Evolutionary conservation across 2,797 vertebrate species (phyloP).

Genomic region (Pygocentrus nattereri): DNA sequence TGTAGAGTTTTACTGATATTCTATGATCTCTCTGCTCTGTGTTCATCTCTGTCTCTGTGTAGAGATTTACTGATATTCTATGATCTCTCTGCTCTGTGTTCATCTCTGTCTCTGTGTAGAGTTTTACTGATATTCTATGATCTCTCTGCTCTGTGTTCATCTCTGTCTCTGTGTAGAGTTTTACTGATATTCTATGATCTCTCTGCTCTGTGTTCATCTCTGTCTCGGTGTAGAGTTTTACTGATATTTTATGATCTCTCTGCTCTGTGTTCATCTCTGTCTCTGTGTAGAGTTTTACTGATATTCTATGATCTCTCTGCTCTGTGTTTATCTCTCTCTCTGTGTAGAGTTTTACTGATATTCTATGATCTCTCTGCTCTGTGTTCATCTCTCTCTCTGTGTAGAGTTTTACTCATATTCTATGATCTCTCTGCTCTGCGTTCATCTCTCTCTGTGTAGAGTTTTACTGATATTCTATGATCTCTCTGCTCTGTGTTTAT

Average conservation of each 20-base stretch:
- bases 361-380: not conserved
- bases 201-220: not conserved
- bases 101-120: not conserved
- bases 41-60: not conserved
- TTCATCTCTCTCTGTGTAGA: not conserved
- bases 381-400: not conserved
- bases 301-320: not conserved
- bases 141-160: not conserved
- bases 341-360: slow-evolving; percentile 1
- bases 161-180: not conserved
- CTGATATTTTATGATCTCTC: not conserved
- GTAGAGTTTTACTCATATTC: not conserved
- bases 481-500: not conserved
- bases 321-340: not conserved
- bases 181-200: not conserved
- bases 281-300: slow-evolving; percentile 2
- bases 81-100: not conserved
- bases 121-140: not conserved
- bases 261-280: not conserved
- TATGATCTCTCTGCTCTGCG: not conserved
- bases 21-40: not conserved
- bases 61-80: too few relatives aligned
- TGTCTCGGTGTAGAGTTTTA: slow-evolving; percentile 1
- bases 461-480: not conserved
- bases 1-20: not conserved